Base-by-base conservation (phyloP, 2,888 invertebrate genomes). In the Oasisia sp. region DNA sequence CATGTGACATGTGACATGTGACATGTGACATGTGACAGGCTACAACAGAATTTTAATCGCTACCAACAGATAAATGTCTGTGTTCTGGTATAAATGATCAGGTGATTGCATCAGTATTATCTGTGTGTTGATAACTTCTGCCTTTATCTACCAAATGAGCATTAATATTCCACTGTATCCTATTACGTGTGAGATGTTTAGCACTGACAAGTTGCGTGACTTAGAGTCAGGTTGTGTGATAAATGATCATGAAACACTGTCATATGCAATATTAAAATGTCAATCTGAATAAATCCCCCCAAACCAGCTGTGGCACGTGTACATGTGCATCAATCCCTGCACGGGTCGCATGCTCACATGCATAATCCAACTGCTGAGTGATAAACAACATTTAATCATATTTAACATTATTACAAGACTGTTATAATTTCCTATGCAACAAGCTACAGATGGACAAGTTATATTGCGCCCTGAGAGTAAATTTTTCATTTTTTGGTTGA, bases 201-300 rank as follows among this genome's bases (percentile, higher is more conserved):
- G 19, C 14, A 27, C 74, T n/a, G n/a, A n/a, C 74, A 74, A 74
- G 19, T 74, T 19, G 74, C 74, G n/a, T 74, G 74, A 74, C n/a
- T 27, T 27, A 74, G 27, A 74, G 27, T 27, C n/a, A 27, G 74
- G 74, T 74, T 27, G 74, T 27, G 27, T 74, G 74, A 74, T n/a
- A 74, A 74, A 74, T 74, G 74, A 74, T 74, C 74, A n/a, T 74
- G 27, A 74, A 27, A n/a, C n/a, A 74, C 27, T 27, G 74, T 74
- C 74, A 74, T 74, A 74, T 5, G n/a, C 74, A 74, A 7, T n/a
- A 74, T 74, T 74, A 74, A 27, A n/a, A 74, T n/a, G n/a, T 74
- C 27, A 74, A 74, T 74, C 74, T 74, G 74, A 74, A 74, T 74
- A 74, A 74, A 27, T 74, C n/a, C n/a, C 74, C 74, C 74, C n/a